phyloP scores from a whole-genome alignment of 2,113 vertebrate genomes.

The Micromys minutus region DNA sequence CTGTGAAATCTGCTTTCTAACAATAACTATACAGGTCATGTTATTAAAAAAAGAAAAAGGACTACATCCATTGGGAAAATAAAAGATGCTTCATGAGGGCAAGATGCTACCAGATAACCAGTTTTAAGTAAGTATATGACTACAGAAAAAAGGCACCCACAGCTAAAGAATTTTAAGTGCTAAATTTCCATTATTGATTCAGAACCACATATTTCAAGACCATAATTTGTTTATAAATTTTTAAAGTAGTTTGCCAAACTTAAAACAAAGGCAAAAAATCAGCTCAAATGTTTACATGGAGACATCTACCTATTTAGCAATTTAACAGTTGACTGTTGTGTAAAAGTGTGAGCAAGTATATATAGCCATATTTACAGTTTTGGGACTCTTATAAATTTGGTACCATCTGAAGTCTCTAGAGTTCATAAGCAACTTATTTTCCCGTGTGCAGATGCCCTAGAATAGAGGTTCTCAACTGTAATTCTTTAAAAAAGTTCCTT shows the following conservation, averaged over 20 bases:
- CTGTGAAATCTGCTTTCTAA: not conserved
- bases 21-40: not conserved
- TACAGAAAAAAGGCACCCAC: not conserved
- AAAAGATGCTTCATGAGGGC: not conserved
- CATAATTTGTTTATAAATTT: not conserved
- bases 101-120: slow-evolving; percentile 45
- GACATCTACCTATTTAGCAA: not conserved
- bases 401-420: slow-evolving; percentile 8
- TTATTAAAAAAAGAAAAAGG: not conserved
- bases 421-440: not conserved
- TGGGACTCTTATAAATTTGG: not conserved
- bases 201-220: not conserved
- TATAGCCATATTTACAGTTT: not conserved
- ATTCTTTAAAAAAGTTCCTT: not conserved
- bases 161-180: not conserved
- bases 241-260: slow-evolving; percentile 40
- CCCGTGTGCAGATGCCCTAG: not conserved
- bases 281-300: not conserved
- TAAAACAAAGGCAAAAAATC: not conserved
- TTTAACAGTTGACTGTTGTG: not conserved
- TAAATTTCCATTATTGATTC: not conserved
- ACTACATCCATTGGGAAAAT: not conserved
- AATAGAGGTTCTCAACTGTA: not conserved
- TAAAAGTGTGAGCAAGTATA: slow-evolving; percentile 8
- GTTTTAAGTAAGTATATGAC: not conserved